Base-by-base conservation (phyloP, 2,888 invertebrate genomes). In the Caenorhabditis sp. region DNA sequence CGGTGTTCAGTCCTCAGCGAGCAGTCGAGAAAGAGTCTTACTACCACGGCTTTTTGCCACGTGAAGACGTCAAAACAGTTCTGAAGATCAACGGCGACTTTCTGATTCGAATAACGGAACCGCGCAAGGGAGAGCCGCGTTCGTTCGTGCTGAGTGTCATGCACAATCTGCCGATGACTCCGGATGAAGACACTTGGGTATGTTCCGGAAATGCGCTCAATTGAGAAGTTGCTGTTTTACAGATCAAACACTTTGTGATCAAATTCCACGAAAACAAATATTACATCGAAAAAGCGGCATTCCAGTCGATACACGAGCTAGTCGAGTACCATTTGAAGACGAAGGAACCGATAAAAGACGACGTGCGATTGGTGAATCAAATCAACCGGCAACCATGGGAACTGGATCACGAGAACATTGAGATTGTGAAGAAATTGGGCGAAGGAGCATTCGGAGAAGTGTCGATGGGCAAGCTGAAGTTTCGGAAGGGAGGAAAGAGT, bases 371-470 rank as follows among this genome's bases (percentile, higher is more conserved):
- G 6, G 32, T 44, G 26, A 68, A 67, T 20, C 64, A 84, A 13
- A 44, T 87, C 20, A 44, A 24, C 3, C 77, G 87, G 1, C 85
- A 85, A 79, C 9, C 40, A 15, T 89, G 88, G 87, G 89, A 88
- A 47, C 80, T 86, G 9, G 65, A 76, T 6, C 89, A 88, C 62
- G 84, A 85, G 20, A 82, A 87, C 47, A 81, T 89, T 62, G 58
- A 58, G 26, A 67, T 80, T 22, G 50, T 79, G 28, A 87, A 85
- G 76, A 88, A 87, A 69, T 69, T 88, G 51, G 88, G 89, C 40
- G 88, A 88, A 50, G 86, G 89, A 22, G 88, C 88, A 13, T 88
- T 88, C 67, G 88, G 88, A 50, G 88, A 88, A 62, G 88, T 88
- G 28, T 61, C 28, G 20, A 67, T 76, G 67, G 76, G 76, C 8